These are phyloP conservation scores for Lates calcarifer DNA, from an alignment of 2,113 vertebrate species.

Conservation along the genomic window DNA sequence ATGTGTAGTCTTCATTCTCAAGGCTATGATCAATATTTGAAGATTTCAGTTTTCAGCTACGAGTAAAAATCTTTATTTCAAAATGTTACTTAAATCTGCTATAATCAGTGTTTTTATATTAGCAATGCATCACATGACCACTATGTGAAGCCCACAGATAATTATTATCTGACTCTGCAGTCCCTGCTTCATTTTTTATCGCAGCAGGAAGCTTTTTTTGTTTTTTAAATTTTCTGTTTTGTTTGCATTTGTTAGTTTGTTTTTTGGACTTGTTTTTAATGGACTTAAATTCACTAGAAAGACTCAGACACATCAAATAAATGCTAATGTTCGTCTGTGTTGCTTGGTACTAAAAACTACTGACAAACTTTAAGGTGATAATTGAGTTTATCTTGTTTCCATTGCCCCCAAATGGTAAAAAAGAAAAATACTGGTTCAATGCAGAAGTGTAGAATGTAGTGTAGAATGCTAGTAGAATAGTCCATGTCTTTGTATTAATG, in stretches of 20 bases:
- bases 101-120: not conserved
- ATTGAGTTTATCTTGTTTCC: too few species aligned
- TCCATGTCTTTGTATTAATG: not conserved
- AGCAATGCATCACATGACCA: not conserved
- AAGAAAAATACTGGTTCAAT: too few species aligned
- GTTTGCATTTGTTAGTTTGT: too few species aligned
- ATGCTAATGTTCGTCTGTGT: not conserved
- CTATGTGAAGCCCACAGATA: not conserved
- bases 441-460: too few species aligned
- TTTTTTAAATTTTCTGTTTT: not conserved
- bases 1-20: conserved; percentile 23
- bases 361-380: too few species aligned
- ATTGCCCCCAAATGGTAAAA: too few species aligned
- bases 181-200: too few species aligned
- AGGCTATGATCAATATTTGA: conserved; percentile 39
- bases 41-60: not conserved
- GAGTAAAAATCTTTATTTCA: not conserved
- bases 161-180: not conserved
- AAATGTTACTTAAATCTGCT: not conserved
- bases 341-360: not conserved
- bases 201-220: too few species aligned
- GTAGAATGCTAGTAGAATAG: not conserved
- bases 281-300: not conserved
- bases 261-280: too few species aligned
- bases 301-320: not conserved